Evolutionary conservation across 2,113 vertebrate genomes (phyloP).

Genomic region (Aphyosemion australe): DNA sequence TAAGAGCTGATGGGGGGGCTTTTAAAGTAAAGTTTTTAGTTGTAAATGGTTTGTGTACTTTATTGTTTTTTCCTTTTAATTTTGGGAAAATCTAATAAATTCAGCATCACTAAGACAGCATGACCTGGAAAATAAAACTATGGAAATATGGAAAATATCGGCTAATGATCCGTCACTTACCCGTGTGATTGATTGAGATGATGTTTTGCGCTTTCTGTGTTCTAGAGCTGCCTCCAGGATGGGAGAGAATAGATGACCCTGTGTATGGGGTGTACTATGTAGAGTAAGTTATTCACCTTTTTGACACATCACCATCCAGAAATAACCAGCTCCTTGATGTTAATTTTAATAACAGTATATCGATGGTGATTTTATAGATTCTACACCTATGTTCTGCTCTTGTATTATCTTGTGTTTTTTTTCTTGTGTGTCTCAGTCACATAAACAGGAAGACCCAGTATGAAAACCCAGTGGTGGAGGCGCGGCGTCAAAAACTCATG

Average conservation of each 20-base stretch:
- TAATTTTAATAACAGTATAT: not conserved
- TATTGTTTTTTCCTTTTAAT: no score
- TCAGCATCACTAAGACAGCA: no score
- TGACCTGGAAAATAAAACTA: no score
- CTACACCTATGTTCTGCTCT: not conserved
- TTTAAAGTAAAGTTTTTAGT: not conserved
- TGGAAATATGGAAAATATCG: no score
- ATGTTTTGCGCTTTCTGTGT: conserved; percentile 52
- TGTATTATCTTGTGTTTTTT: conserved; percentile 1
- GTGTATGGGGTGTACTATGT: conserved; percentile 99
- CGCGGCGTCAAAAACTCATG: conserved; percentile 84
- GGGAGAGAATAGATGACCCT: conserved; percentile 99
- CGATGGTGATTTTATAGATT: not conserved
- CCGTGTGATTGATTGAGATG: conserved; percentile 3
- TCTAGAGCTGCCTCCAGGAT: conserved; percentile 96
- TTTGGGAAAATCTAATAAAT: no score
- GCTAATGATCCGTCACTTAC: not conserved
- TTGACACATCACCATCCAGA: not conserved
- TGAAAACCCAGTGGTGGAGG: conserved; percentile 96
- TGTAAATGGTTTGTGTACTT: not conserved
- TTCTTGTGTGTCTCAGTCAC: conserved; percentile 79
- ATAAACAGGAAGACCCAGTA: conserved; percentile 99
- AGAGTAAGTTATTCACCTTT: conserved; percentile 86
- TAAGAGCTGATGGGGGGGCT: not conserved
- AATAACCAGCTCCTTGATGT: not conserved